phyloP scores from a whole-genome alignment of 2,888 invertebrate genomes.

The Zaprionus obscuricornis region DNA sequence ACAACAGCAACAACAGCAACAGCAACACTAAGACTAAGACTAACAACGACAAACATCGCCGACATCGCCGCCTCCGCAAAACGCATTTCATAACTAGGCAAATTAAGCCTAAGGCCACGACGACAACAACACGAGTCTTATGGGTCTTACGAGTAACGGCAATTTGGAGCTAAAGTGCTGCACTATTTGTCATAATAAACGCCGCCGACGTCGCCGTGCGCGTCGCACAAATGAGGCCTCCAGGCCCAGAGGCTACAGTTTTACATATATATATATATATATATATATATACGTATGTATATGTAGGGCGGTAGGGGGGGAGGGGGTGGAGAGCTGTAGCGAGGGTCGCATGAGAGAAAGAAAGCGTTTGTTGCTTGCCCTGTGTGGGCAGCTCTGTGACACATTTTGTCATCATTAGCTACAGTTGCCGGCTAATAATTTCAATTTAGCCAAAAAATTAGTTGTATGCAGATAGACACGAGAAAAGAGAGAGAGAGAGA shows the following conservation, averaged over 20 bases:
- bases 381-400: slow-evolving; percentile 77
- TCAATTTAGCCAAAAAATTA: slow-evolving; percentile 73
- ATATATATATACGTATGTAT: too few relatives aligned
- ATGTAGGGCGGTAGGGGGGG: neutral
- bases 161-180: slow-evolving; percentile 67
- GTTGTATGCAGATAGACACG: slow-evolving; percentile 47
- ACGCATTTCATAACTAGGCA: slow-evolving; percentile 75
- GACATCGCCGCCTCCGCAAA: slow-evolving; percentile 57
- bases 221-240: slow-evolving; percentile 31
- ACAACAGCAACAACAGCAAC: slow-evolving; percentile 22
- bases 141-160: slow-evolving; percentile 63
- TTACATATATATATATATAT: too few relatives aligned
- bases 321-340: neutral
- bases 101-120: slow-evolving; percentile 74
- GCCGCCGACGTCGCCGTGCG: slow-evolving; percentile 30
- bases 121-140: slow-evolving; percentile 38
- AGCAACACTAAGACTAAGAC: slow-evolving; percentile 1
- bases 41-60: slow-evolving; percentile 12
- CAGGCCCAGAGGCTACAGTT: too few relatives aligned
- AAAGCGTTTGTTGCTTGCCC: slow-evolving; percentile 44
- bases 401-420: slow-evolving; percentile 81
- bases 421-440: slow-evolving; percentile 77
- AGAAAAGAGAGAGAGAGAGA: slow-evolving; percentile 16
- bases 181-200: slow-evolving; percentile 80
- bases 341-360: slow-evolving; percentile 43